Base-by-base conservation (phyloP, 2,797 vertebrate genomes). In the Alosa sapidissima region DNA sequence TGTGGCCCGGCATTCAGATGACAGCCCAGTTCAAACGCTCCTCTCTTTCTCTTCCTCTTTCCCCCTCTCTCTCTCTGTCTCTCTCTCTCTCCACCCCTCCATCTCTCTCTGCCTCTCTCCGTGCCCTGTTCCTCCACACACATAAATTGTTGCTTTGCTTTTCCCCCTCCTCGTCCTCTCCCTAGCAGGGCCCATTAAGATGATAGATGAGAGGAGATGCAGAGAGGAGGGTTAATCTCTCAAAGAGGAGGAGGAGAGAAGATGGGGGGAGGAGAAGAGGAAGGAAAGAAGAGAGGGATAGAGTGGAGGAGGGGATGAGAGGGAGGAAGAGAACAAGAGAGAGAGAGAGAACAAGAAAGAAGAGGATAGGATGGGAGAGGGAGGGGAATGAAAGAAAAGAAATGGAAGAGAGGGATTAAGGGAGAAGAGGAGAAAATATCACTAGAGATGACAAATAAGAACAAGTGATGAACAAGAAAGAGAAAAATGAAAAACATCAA, bases 191-290 rank as follows among this genome's bases (percentile, higher is more conserved):
- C 87, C 91, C 90, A 93, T 95, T 93, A 94, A 88, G 92, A 93
- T 93, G 93, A 94, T 91, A 91, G 91, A 94, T 94, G 93, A 93
- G 72, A 47, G 24, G 90, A 92, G 89, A 91, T 92, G 92, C 89
- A 89, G 89, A 92, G 89, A 88, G 88, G 91, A 92, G 90, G 91
- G 90, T 91, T 92, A 89, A 93, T 93, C 90, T 93, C 92, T 92
- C 91, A 91, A 85, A 52, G 81, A 82, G 85, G 85, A 86, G 90
- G 88, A 88, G 87, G 33, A 36, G 28, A 33, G n/a, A 4, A 21
- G 58, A 6, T 1, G 1, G 60, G 65, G 24, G 10, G 62, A 65
- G 24, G 62, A 21, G 65, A 14, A 14, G 21, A 19, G 2, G 2
- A 3, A 2, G 16, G 58, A 24, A 1, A 9, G 58, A 60, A 60